These are phyloP conservation scores for Erythrolamprus reginae DNA, from an alignment of 2,113 vertebrate species.

Conservation along the genomic window DNA sequence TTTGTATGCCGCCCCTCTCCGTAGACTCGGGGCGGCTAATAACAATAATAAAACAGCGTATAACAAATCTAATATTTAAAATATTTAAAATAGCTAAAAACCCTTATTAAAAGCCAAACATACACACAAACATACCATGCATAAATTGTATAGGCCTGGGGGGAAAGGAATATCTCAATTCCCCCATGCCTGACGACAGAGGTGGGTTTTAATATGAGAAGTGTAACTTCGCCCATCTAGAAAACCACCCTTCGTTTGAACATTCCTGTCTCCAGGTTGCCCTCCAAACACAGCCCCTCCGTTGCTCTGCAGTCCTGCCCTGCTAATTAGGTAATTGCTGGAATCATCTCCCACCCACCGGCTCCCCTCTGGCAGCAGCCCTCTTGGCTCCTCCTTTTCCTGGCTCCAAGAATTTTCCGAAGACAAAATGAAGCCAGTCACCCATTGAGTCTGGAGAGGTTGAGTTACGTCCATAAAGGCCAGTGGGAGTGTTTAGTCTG, in stretches of 20 bases:
- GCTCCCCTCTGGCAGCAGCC: conserved; percentile 13
- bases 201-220: not conserved
- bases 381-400: conserved; percentile 16
- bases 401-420: conserved; percentile 27
- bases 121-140: too few relatives aligned
- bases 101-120: too few relatives aligned
- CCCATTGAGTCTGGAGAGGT: conserved; percentile 27
- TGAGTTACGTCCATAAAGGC: conserved; percentile 29
- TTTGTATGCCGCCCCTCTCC: too few relatives aligned
- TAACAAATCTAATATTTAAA: too few relatives aligned
- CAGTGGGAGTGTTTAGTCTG: conserved; percentile 33
- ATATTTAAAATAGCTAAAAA: too few relatives aligned
- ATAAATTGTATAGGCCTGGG: too few relatives aligned
- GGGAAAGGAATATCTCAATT: too few relatives aligned
- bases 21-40: too few relatives aligned
- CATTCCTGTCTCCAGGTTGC: not conserved
- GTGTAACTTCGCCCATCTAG: not conserved
- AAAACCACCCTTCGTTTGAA: not conserved
- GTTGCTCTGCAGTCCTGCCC: not conserved
- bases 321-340: not conserved
- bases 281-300: not conserved
- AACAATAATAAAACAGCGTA: too few relatives aligned
- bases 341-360: not conserved
- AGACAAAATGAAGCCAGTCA: conserved; percentile 25
- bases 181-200: too few relatives aligned